Evolutionary conservation across 2,888 invertebrate species (phyloP), one percentile per base, ranked within the genome.

Genomic region (Charanyca ferruginea): DNA sequence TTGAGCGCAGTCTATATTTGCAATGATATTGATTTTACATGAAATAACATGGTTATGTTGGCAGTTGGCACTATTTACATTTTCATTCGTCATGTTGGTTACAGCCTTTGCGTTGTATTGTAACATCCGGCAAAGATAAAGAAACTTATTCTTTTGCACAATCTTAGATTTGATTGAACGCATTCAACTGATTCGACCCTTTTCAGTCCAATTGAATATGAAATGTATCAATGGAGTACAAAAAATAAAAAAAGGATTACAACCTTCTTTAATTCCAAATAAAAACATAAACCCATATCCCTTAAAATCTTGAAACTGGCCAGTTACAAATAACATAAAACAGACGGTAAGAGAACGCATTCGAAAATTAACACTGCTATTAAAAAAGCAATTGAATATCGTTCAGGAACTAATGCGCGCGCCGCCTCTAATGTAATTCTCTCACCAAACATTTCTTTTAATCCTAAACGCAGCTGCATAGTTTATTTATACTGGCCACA

Each of bases 401-500:
- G 78, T 67, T 63, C 73, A 73, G 79, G 62, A 73, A 78, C 71
- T 75, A 79, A 78, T 70, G 76, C 65, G 70, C 64, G 71, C 69
- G 54, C 69, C 65, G 60, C 59, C 58, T 70, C 72, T 81, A 70
- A 81, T 80, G 80, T 81, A 78, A 77, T 81, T 83, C 81, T 82
- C 79, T 82, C 76, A 80, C 76, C 77, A 83, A 84, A 81, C 80
- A 81, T 85, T 82, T 84, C 81, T 78, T 83, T 81, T 80, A 85
- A 83, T 84, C 71, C 81, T 82, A 79, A 83, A 81, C 77, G 79
- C 83, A 81, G 84, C 80, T 80, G 80, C 73, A 80, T 83, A 77
- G 80, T 83, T 84, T 86, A 86, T 86, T 86, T 83, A 84, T 83
- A 85, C 83, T 81, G 75, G 73, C 85, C 71, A 72, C 32, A 38